Percentiles rank a stretch among this genome's conserved stretches.
phyloP scores from a whole-genome alignment of 1,140 invertebrate genomes.

The Arctopsyche grandis region DNA sequence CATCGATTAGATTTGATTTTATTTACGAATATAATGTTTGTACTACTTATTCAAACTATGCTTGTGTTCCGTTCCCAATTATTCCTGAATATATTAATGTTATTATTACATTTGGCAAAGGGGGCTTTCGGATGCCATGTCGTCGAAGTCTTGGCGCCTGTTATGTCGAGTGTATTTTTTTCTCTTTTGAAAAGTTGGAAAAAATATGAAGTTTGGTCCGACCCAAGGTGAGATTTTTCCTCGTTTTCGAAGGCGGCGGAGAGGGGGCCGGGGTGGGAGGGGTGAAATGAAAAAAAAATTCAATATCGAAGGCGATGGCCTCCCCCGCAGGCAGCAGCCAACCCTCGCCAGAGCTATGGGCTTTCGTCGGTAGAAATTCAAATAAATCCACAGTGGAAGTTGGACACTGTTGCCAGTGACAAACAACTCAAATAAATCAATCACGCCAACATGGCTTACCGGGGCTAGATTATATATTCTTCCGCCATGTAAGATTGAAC shows the following conservation, averaged over 20 bases:
- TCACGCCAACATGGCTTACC: conserved; percentile 62
- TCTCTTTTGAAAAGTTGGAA: conserved; percentile 15
- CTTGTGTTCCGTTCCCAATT: too few species aligned
- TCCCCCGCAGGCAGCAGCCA: conserved; percentile 59
- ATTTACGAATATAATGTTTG: too few species aligned
- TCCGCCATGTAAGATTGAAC: conserved; percentile 49
- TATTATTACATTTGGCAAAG: not conserved
- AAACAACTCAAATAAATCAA: conserved; percentile 70
- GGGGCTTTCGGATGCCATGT: not conserved
- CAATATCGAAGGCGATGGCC: conserved; percentile 48
- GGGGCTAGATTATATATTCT: conserved; percentile 42
- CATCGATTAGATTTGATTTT: too few species aligned
- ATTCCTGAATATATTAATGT: not conserved
- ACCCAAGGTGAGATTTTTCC: conserved; percentile 48
- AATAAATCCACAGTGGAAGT: conserved; percentile 62
- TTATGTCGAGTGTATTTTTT: not conserved
- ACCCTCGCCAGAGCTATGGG: conserved; percentile 57
- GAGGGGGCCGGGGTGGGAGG: not conserved
- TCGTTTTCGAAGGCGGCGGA: not conserved
- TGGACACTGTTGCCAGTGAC: conserved; percentile 58
- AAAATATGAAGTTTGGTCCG: conserved; percentile 41
- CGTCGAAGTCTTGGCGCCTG: not conserved
- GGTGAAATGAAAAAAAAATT: conserved; percentile 53
- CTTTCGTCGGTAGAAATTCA: conserved; percentile 64
- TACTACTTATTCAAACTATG: too few species aligned